These are phyloP conservation scores for Mechanitis mazaeus DNA, from an alignment of 2,888 invertebrate genomes.

Conservation along the genomic window DNA sequence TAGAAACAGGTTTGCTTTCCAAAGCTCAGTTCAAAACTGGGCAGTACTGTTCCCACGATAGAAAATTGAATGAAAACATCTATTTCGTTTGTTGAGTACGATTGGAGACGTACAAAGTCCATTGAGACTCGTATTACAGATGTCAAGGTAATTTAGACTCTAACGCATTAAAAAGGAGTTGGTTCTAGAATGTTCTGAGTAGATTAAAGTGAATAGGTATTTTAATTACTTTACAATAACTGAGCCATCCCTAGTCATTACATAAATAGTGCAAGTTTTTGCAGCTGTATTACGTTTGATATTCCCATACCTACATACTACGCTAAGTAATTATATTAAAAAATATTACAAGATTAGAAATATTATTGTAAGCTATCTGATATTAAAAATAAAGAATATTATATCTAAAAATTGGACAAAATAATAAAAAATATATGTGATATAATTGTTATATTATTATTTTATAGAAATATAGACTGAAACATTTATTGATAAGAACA, in stretches of 20 bases:
- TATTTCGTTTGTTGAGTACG: constrained; percentile 29
- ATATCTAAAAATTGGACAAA: background rate
- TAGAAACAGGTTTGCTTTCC: constrained; percentile 12
- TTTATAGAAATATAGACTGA: no score
- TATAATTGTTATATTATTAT: no score
- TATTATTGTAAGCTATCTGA: no score
- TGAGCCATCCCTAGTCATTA: constrained; percentile 1
- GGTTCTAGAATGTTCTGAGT: constrained; percentile 1
- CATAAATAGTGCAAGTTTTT: constrained; percentile 1
- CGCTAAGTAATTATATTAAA: no score
- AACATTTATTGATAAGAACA: no score
- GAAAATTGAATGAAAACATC: constrained; percentile 35
- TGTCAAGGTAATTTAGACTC: constrained; percentile 17
- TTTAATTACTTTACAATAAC: constrained; percentile 24
- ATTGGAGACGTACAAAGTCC: constrained; percentile 27
- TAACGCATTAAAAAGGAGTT: background rate
- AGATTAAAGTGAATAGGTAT: constrained; percentile 7
- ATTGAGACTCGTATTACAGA: constrained; percentile 16
- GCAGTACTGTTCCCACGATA: constrained; percentile 30
- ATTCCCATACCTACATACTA: no score
- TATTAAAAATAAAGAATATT: no score
- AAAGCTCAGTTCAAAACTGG: constrained; percentile 15
- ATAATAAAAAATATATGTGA: no score
- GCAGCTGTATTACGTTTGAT: background rate
- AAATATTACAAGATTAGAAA: no score